These are phyloP conservation scores for Rhagologus leucostigma DNA, from an alignment of 2,113 vertebrate species.

Conservation along the genomic window DNA sequence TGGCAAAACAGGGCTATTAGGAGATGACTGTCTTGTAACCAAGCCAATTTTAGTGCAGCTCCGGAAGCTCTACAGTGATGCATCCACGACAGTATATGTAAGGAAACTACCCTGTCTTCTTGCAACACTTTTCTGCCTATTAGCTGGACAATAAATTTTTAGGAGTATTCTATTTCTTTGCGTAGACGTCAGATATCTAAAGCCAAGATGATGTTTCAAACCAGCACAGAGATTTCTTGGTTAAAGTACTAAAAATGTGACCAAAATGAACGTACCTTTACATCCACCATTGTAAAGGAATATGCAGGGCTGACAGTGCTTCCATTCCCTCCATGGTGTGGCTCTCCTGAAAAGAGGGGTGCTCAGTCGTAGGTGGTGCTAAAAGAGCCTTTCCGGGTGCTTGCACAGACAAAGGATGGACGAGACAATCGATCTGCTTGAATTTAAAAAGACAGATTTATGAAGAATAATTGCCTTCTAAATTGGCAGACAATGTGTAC, in stretches of 20 bases:
- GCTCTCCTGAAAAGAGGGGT: neutral
- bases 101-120: neutral
- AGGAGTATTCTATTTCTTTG: neutral
- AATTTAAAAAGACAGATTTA: slow-evolving; percentile 51
- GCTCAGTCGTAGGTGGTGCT: neutral
- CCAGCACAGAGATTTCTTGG: neutral
- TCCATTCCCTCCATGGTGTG: neutral
- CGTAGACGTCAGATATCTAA: neutral
- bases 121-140: neutral
- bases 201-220: neutral
- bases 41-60: neutral
- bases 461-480: slow-evolving; percentile 26
- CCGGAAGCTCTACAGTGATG: neutral
- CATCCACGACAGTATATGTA: neutral
- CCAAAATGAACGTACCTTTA: neutral
- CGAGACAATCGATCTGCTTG: slow-evolving; percentile 2
- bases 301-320: neutral
- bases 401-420: neutral
- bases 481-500: slow-evolving; percentile 19
- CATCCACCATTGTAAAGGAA: neutral
- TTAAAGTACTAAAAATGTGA: neutral
- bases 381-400: neutral
- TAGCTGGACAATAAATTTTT: neutral
- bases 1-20: neutral
- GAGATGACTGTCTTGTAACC: neutral